Evolutionary conservation across 2,888 invertebrate genomes (phyloP), one percentile per base, ranked within the genome.

Genomic region (Ischnura elegans): DNA sequence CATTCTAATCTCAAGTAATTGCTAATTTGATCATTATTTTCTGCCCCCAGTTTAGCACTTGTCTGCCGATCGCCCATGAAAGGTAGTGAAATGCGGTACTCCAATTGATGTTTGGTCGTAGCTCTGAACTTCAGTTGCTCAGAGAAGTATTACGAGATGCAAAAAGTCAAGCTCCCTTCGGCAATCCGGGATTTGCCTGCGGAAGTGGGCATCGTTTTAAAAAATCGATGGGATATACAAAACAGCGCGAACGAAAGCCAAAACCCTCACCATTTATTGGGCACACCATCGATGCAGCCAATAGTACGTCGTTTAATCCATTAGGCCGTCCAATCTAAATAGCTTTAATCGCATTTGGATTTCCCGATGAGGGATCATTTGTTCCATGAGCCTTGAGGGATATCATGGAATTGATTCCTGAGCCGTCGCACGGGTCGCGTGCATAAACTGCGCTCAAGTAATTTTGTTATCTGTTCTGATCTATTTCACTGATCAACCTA

Each of bases 261-360:
- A 61, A 76, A 13, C 76, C 76, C 76, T 10, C 76, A 36, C 2
- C 36, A 13, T 13, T 76, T 76, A 76, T 76, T 76, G 36, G 36
- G n/a, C 76, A 29, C 25, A 21, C 36, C 76, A 10, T 36, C 36
- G 29, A 76, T 76, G 76, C 76, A 76, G 36, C 76, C 76, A 36
- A 76, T 36, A 36, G 29, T 76, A 29, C 76, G 13, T 36, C 76
- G 36, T 25, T 76, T 29, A 76, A 76, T 76, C 36, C 76, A 76
- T 76, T 76, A 76, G 29, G 29, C 36, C 29, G 13, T 29, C 36
- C 36, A 76, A 76, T 76, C 76, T 76, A 76, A 76, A 76, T 76
- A 76, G 76, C 76, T 76, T 76, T 76, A 76, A 76, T 76, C 76
- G 76, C 36, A 76, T 76, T 76, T 76, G 76, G 76, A 76, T 36